Percentiles rank a stretch among this genome's conserved stretches.
These are phyloP conservation scores for Aplysina aerophoba DNA, from an alignment of 37 sponge, comb jelly and placozoan genomes.

Conservation along the genomic window DNA sequence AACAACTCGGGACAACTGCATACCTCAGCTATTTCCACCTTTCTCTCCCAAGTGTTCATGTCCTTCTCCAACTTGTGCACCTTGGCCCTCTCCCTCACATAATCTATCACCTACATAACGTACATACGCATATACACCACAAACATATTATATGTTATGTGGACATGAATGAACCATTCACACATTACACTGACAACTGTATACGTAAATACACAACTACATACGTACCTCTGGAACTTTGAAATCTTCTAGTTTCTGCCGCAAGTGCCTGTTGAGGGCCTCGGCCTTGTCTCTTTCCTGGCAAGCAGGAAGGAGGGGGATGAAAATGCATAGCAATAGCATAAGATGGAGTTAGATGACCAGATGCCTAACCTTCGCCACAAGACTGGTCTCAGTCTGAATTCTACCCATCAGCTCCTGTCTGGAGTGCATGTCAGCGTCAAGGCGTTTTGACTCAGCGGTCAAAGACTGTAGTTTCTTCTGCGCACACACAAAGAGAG, in stretches of 20 bases:
- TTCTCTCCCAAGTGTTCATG: constrained; percentile 90
- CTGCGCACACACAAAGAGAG: constrained; percentile 29
- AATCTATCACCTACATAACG: constrained; percentile 84
- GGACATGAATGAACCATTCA: background rate
- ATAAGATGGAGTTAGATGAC: background rate
- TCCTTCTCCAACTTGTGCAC: constrained; percentile 84
- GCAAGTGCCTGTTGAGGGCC: constrained; percentile 61
- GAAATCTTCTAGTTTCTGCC: constrained; percentile 83
- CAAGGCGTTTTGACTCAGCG: constrained; percentile 71
- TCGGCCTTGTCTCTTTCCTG: constrained; percentile 89
- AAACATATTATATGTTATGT: background rate
- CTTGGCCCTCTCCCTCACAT: constrained; percentile 88
- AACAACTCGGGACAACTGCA: no score
- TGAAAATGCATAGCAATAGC: background rate
- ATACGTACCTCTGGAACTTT: constrained; percentile 91
- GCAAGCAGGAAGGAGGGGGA: constrained; percentile 9
- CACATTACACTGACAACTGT: background rate
- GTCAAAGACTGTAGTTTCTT: constrained; percentile 83
- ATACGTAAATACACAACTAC: background rate
- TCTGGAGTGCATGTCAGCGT: constrained; percentile 74
- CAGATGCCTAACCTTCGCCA: constrained; percentile 52
- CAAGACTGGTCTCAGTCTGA: constrained; percentile 54
- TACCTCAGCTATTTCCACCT: constrained; percentile 96
- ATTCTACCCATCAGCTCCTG: constrained; percentile 78
- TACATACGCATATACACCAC: background rate